A percentile compares a stretch with the other conserved stretches of the same genome.
Evolutionary conservation across 2,888 invertebrate genomes (phyloP).

Genomic region (Ypsolopha sequella): DNA sequence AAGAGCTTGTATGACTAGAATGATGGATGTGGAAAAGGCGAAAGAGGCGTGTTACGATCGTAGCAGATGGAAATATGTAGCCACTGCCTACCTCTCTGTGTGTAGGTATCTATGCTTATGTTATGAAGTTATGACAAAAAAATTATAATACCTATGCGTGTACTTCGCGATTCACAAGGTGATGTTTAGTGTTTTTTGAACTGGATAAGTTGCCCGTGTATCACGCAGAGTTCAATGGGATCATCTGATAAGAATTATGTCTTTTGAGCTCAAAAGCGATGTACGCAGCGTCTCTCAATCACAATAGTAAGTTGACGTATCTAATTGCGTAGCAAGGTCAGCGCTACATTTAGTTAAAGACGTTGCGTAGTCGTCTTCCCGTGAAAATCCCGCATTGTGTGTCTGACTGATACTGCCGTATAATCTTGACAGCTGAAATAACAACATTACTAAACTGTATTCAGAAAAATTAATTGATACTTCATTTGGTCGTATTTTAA

Average conservation of each 20-base stretch:
- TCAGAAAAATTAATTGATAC: slow-evolving; percentile 7
- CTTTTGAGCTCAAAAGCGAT: slow-evolving; percentile 24
- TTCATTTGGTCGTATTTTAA: slow-evolving; percentile 9
- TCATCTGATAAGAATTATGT: slow-evolving; percentile 23
- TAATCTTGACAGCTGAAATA: too few species aligned
- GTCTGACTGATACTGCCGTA: slow-evolving; percentile 2
- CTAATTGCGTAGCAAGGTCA: slow-evolving; percentile 21
- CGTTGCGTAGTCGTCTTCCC: not conserved
- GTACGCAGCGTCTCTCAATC: slow-evolving; percentile 9
- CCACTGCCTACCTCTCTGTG: too few species aligned
- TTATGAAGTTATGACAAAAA: too few species aligned
- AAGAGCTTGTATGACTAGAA: too few species aligned
- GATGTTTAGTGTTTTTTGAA: too few species aligned
- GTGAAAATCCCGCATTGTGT: not conserved
- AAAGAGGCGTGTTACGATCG: too few species aligned
- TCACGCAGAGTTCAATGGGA: slow-evolving; percentile 23
- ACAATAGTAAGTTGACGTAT: not conserved
- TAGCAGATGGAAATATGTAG: too few species aligned
- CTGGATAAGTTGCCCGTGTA: not conserved
- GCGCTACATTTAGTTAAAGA: not conserved
- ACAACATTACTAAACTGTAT: too few species aligned
- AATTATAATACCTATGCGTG: too few species aligned
- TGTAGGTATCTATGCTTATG: too few species aligned
- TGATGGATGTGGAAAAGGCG: too few species aligned
- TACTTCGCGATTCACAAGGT: too few species aligned